Conservation (phyloP, 2,888 invertebrate genomes). For the Volucella bombylans region DNA sequence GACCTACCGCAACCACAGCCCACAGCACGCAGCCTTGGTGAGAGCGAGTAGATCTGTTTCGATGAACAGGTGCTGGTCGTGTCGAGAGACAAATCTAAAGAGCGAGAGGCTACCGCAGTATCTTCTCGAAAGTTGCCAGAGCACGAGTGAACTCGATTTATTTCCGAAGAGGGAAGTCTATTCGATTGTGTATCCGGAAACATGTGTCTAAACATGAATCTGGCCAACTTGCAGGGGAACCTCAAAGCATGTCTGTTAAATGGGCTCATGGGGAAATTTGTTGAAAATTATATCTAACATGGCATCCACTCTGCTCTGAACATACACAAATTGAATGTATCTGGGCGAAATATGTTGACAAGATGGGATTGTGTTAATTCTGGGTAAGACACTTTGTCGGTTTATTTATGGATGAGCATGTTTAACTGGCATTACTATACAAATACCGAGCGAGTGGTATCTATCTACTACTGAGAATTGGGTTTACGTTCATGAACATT, state of each 20-base stretch:
- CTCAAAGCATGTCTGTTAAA: conserved; percentile 18
- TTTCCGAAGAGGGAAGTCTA: not conserved
- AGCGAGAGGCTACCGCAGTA: not conserved
- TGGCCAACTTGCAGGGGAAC: conserved; percentile 36
- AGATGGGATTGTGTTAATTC: conserved; percentile 8
- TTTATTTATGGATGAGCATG: conserved; percentile 47
- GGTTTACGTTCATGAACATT: conserved; percentile 16
- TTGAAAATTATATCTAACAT: not conserved
- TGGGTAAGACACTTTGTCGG: conserved; percentile 13
- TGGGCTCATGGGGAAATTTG: conserved; percentile 39
- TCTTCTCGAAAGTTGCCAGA: conserved; percentile 16
- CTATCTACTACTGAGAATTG: not conserved
- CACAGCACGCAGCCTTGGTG: conserved; percentile 32
- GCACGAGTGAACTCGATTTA: conserved; percentile 3
- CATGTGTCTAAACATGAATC: conserved; percentile 37
- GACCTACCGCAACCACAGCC: conserved; percentile 61
- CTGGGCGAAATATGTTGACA: not conserved
- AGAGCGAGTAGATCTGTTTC: conserved; percentile 20
- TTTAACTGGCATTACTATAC: not conserved
- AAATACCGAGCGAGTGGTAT: not conserved
- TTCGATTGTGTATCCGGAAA: not conserved
- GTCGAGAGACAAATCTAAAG: conserved; percentile 17
- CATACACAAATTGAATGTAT: not conserved
- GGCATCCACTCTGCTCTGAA: conserved; percentile 14
- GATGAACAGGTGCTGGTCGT: conserved; percentile 38